Conservation (phyloP, 1,140 invertebrate species). For the Cyphomyrmex costatus region DNA sequence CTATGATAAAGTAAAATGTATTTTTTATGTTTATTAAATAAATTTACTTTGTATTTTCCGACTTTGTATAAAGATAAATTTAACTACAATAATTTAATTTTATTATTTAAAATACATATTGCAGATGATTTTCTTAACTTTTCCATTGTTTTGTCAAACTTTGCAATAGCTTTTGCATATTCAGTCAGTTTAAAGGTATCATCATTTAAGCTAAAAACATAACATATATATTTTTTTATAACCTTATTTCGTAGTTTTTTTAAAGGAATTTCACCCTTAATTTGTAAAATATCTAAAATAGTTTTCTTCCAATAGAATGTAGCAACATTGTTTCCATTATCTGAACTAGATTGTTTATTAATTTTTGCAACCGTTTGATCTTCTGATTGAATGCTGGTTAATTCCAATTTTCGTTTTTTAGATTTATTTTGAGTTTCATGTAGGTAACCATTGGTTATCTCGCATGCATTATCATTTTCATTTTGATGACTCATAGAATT, state of each 20-base stretch:
- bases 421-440: constrained; percentile 66
- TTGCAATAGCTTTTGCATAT: constrained; percentile 80
- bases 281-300: constrained; percentile 82
- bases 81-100: constrained; percentile 73
- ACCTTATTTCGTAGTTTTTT: constrained; percentile 85
- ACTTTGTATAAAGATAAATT: not conserved
- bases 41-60: too few species aligned
- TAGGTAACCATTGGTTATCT: constrained; percentile 42
- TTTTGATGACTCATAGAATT: constrained; percentile 62
- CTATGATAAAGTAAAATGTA: too few species aligned
- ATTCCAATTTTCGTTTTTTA: constrained; percentile 67
- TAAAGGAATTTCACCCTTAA: constrained; percentile 82
- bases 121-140: constrained; percentile 83
- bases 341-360: not conserved
- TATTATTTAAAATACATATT: constrained; percentile 76
- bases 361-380: constrained; percentile 24
- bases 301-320: constrained; percentile 81
- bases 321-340: constrained; percentile 58
- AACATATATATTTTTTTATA: constrained; percentile 78
- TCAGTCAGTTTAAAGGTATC: not conserved
- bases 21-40: not conserved
- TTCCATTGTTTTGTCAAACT: constrained; percentile 84
- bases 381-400: constrained; percentile 7
- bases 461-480: constrained; percentile 23
- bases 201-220: constrained; percentile 26